A percentile compares a stretch with the other conserved stretches of the same genome.
Conservation (phyloP, 2,888 invertebrate genomes). For the Hedya salicella region DNA sequence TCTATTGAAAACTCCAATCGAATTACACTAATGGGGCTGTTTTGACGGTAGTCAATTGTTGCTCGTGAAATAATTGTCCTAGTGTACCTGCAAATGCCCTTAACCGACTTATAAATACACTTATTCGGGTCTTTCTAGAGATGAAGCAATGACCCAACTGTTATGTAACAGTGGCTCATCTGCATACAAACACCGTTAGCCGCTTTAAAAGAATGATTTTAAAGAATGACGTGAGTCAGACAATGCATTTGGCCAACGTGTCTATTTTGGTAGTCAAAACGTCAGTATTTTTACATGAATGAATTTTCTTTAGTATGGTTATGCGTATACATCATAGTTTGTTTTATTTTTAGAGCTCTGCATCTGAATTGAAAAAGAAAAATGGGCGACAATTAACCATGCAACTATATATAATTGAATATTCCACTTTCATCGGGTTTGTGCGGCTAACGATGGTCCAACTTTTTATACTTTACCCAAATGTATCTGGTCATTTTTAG, state of each 20-base stretch:
- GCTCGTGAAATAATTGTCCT: background rate
- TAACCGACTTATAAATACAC: background rate
- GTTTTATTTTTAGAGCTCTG: background rate
- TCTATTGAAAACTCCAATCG: too few species aligned
- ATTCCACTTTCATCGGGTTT: too few species aligned
- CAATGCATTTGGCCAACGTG: constrained; percentile 1
- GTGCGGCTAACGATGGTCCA: too few species aligned
- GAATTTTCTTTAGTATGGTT: background rate
- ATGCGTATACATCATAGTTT: background rate
- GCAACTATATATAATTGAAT: too few species aligned
- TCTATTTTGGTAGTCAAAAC: constrained; percentile 1
- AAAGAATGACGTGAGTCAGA: constrained; percentile 1
- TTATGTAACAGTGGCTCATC: constrained; percentile 34
- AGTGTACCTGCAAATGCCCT: background rate
- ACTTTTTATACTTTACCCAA: too few species aligned
- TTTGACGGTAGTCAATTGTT: too few species aligned
- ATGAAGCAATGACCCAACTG: background rate
- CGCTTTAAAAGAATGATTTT: constrained; percentile 11
- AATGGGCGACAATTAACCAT: too few species aligned
- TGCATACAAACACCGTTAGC: constrained; percentile 35
- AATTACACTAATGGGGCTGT: too few species aligned
- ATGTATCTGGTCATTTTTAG: too few species aligned
- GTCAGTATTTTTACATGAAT: background rate
- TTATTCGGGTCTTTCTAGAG: background rate
- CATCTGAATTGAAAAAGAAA: too few species aligned